Conservation (phyloP, 2,113 vertebrate genomes). For the Anthoscopus minutus region DNA sequence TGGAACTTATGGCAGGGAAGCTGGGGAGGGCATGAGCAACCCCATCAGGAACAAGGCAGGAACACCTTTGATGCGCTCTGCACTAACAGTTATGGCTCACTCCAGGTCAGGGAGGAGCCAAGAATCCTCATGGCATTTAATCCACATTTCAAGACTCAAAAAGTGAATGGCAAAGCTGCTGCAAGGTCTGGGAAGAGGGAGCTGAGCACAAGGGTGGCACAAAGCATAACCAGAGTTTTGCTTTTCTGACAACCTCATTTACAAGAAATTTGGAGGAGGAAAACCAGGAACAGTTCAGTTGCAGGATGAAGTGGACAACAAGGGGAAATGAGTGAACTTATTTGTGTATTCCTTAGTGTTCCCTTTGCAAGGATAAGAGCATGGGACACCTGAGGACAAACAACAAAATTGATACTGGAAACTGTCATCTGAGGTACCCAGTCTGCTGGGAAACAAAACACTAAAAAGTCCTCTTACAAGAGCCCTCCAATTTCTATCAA, state of each 20-base stretch:
- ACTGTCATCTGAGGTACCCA: not conserved
- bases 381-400: not conserved
- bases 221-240: not conserved
- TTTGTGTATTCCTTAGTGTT: not conserved
- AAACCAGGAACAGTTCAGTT: not conserved
- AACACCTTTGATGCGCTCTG: not conserved
- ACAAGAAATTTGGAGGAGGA: not conserved
- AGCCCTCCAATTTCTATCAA: not conserved
- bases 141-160: not conserved
- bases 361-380: not conserved
- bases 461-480: not conserved
- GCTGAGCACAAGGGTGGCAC: not conserved
- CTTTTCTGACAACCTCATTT: not conserved
- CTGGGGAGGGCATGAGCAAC: not conserved
- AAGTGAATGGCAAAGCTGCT: not conserved
- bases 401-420: not conserved
- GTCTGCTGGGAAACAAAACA: not conserved
- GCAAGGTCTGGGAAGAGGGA: not conserved
- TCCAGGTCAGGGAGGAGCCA: not conserved
- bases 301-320: not conserved
- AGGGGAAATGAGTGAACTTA: not conserved
- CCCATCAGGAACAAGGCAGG: not conserved
- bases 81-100: not conserved
- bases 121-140: not conserved
- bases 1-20: not conserved